Conservation (phyloP, 2,888 invertebrate genomes). For the Drosophila limbata region DNA sequence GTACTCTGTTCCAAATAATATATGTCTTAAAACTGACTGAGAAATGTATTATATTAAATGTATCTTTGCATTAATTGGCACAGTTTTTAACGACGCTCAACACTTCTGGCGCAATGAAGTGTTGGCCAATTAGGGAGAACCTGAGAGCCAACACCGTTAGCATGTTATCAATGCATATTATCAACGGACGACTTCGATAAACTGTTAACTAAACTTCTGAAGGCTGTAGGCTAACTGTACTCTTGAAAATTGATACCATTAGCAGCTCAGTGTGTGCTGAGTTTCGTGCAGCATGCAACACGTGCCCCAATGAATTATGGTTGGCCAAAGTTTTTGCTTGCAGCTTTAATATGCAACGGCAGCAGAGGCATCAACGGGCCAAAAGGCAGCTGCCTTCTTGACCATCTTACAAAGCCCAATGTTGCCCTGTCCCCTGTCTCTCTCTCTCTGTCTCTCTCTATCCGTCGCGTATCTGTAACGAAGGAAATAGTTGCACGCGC, state of each 20-base stretch:
- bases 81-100: background rate
- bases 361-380: slow-evolving; percentile 4
- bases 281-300: slow-evolving; percentile 78
- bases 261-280: slow-evolving; percentile 34
- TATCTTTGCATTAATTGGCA: background rate
- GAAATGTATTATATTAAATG: too few species aligned
- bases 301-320: slow-evolving; percentile 74
- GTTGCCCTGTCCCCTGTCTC: background rate
- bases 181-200: slow-evolving; percentile 58
- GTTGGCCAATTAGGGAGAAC: slow-evolving; percentile 34
- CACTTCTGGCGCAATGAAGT: slow-evolving; percentile 3
- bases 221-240: slow-evolving; percentile 54
- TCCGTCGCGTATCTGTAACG: slow-evolving; percentile 32
- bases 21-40: too few species aligned
- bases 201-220: slow-evolving; percentile 54
- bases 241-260: slow-evolving; percentile 71
- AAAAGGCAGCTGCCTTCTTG: slow-evolving; percentile 30
- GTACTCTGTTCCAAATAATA: too few species aligned
- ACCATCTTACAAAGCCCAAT: slow-evolving; percentile 10
- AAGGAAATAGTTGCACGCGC: slow-evolving; percentile 69
- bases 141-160: slow-evolving; percentile 41
- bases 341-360: slow-evolving; percentile 65
- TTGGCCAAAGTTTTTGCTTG: slow-evolving; percentile 33
- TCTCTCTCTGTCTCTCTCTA: background rate
- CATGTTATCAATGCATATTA: slow-evolving; percentile 66